Conservation (phyloP, 2,113 vertebrate genomes). For the Microtus montanus region DNA sequence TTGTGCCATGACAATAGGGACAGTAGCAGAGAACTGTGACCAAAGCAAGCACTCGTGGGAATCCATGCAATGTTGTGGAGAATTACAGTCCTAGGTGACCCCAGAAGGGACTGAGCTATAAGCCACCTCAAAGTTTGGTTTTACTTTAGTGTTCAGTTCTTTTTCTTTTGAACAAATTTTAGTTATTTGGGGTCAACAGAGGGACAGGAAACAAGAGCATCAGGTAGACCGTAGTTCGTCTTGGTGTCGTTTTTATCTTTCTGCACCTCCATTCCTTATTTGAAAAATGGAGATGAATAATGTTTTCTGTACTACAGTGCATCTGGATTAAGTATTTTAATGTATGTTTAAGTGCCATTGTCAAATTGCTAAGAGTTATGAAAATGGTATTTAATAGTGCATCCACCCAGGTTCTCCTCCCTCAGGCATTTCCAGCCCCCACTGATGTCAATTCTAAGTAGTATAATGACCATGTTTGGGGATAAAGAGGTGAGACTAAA, state of each 20-base stretch:
- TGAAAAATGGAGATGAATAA: conserved; percentile 61
- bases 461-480: conserved; percentile 53
- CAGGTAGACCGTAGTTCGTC: background rate
- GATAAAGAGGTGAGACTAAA: conserved; percentile 53
- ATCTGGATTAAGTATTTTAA: conserved; percentile 54
- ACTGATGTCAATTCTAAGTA: conserved; percentile 34
- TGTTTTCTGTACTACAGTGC: conserved; percentile 4
- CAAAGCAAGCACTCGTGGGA: background rate
- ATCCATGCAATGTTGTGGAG: background rate
- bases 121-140: background rate
- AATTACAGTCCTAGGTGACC: background rate
- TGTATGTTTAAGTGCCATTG: conserved; percentile 18
- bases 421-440: conserved; percentile 34
- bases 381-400: conserved; percentile 52
- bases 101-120: background rate
- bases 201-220: background rate
- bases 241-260: conserved; percentile 50
- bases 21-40: background rate
- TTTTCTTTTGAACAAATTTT: background rate
- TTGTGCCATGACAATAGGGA: conserved; percentile 1
- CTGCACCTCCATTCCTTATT: conserved; percentile 20
- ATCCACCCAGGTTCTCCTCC: background rate
- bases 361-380: conserved; percentile 47
- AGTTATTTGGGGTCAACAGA: background rate
- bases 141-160: background rate